Conservation (phyloP, 2,113 vertebrate species). For the Solea solea region DNA sequence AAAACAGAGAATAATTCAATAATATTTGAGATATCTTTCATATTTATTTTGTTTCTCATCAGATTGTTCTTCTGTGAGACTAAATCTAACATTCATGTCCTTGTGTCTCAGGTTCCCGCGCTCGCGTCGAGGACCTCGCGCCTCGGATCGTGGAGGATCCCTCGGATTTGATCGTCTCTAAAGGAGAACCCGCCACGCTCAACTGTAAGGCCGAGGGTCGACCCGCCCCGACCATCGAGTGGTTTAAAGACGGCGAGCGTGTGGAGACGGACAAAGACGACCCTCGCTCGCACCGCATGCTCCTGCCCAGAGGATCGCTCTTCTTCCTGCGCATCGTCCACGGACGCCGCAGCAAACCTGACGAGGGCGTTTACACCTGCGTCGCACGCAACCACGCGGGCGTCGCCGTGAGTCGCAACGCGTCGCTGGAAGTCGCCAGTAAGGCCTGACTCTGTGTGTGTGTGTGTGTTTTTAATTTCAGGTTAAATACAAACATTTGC, state of each 20-base stretch:
- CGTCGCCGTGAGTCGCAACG: conserved; percentile 93
- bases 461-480: conserved; percentile 3
- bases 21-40: too few relatives aligned
- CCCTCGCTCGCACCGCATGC: conserved; percentile 95
- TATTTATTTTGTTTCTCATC: too few relatives aligned
- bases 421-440: conserved; percentile 96
- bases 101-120: conserved; percentile 69
- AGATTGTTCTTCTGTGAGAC: too few relatives aligned
- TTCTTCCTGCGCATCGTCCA: conserved; percentile 98
- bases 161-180: conserved; percentile 81
- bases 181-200: conserved; percentile 83
- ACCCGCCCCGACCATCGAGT: conserved; percentile 82
- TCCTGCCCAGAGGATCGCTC: conserved; percentile 95
- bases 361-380: conserved; percentile 93
- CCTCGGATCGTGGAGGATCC: conserved; percentile 85
- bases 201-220: conserved; percentile 83
- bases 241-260: conserved; percentile 94
- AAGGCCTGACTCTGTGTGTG: conserved; percentile 72
- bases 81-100: too few relatives aligned
- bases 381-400: conserved; percentile 96
- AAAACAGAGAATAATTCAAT: too few relatives aligned
- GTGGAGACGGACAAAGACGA: conserved; percentile 97
- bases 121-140: conserved; percentile 84
- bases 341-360: conserved; percentile 92
- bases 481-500: too few relatives aligned